Evolutionary conservation across 2,797 vertebrate genomes (phyloP), one percentile per base, ranked within the genome.

Genomic region (Myoxocephalus aenaeus): DNA sequence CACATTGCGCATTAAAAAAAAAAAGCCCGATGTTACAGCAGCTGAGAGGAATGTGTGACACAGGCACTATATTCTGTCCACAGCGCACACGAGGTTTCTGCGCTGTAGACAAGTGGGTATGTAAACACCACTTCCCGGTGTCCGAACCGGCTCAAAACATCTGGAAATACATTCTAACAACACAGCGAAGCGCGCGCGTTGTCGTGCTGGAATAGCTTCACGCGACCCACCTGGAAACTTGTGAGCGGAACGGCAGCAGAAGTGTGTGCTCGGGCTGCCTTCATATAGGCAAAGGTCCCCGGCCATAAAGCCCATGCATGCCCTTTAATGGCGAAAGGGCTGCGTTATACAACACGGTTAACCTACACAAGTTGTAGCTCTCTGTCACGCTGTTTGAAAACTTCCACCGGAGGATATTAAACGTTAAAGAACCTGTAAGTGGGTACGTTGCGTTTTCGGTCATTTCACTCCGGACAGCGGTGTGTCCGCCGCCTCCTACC

Each of bases 191-290:
- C 15, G 34, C 8, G n/a, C 1, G 4, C 10, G 15, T 2, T 7
- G 64, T 9, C 5, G 51, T 42, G 9, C 48, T 18, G 63, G 15
- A 63, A 59, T 7, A 42, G 48, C n/a, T 70, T 54, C 5, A 12
- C 59, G 18, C 34, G 63, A 56, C 42, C 17, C 80, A 96, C 93
- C 94, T 95, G 92, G 7, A 92, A 95, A 94, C 90, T 92, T 92
- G 78, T 89, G 80, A 61, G 79, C 77, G 72, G 73, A 68, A 75
- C 32, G 66, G 77, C 74, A 53, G 87, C 74, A 40, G 75, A 3
- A 40, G 66, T 7, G 2, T 36, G 72, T 20, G 27, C 22, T 27
- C 3, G 61, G 36, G 75, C 81, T 78, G 73, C 70, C 61, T 80
- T 71, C 85, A 66, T 59, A 61, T 42, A 89, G 84, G 81, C 90